Conservation (phyloP, 2,113 vertebrate genomes). For the Microcebus murinus region DNA sequence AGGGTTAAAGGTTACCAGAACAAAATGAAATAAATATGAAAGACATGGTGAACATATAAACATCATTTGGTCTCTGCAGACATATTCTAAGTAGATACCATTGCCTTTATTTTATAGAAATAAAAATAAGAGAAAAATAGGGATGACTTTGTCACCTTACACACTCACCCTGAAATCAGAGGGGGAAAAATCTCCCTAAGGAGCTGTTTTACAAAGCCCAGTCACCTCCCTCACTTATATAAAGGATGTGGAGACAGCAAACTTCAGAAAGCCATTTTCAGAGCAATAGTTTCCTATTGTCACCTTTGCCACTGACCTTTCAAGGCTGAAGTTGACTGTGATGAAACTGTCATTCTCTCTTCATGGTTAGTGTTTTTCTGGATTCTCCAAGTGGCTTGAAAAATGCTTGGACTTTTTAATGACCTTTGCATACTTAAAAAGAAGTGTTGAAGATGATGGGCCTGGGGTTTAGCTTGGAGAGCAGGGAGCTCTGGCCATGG, state of each 20-base stretch:
- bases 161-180: background rate
- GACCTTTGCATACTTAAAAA: background rate
- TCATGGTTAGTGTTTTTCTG: background rate
- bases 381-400: background rate
- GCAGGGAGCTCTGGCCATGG: background rate
- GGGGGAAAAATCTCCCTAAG: background rate
- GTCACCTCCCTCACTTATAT: background rate
- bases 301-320: background rate
- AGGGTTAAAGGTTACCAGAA: background rate
- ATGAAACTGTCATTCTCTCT: background rate
- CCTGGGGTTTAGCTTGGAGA: background rate
- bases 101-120: background rate
- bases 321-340: background rate
- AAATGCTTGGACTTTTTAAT: background rate
- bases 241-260: background rate
- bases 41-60: background rate
- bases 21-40: background rate
- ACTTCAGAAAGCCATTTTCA: background rate
- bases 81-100: slow-evolving; percentile 4
- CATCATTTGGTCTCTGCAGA: background rate
- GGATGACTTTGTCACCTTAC: background rate
- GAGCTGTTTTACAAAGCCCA: background rate
- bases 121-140: background rate
- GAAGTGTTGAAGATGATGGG: background rate
- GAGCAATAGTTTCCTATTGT: background rate